A percentile compares a stretch with the other conserved stretches of the same genome.
phyloP scores from a whole-genome alignment of 53 echinoderm and acorn worm genomes.

The Glandiceps talaboti region DNA sequence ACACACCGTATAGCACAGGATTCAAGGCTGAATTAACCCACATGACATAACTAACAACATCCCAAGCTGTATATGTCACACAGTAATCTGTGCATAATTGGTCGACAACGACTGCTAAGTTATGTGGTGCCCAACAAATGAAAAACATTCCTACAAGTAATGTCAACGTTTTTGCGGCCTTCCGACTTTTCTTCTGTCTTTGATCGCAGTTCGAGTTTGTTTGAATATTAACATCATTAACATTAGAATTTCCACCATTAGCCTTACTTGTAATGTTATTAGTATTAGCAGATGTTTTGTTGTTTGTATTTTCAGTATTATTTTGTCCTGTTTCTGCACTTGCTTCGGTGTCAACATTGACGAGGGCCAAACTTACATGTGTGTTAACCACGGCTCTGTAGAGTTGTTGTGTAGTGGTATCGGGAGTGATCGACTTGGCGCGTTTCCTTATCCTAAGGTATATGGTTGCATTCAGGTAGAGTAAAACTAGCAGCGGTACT shows the following conservation, averaged over 20 bases:
- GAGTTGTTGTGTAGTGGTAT: slow-evolving; percentile 11
- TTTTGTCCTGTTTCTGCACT: not conserved
- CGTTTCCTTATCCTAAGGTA: slow-evolving; percentile 4
- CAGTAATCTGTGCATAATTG: slow-evolving; percentile 3
- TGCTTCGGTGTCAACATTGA: not conserved
- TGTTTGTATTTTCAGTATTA: not conserved
- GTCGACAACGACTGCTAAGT: slow-evolving; percentile 12
- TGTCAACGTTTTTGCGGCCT: slow-evolving; percentile 21
- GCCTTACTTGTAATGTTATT: not conserved
- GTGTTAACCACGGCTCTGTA: slow-evolving; percentile 1
- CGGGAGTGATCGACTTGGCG: slow-evolving; percentile 8
- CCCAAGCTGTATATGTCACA: slow-evolving; percentile 10
- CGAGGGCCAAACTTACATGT: not conserved
- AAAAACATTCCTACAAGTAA: slow-evolving; percentile 15
- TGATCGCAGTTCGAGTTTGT: not conserved
- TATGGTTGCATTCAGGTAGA: slow-evolving; percentile 4
- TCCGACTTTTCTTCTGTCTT: slow-evolving; percentile 14
- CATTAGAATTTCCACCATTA: no score
- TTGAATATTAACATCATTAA: no score
- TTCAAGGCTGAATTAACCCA: slow-evolving; percentile 22
- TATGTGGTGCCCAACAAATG: slow-evolving; percentile 22
- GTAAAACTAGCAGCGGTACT: slow-evolving; percentile 12
- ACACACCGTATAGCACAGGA: slow-evolving; percentile 19
- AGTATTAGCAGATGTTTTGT: not conserved
- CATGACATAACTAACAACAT: slow-evolving; percentile 11